A percentile compares a stretch with the other conserved stretches of the same genome.
Conservation (phyloP, 2,797 vertebrate species). For the Myotis daubentonii region DNA sequence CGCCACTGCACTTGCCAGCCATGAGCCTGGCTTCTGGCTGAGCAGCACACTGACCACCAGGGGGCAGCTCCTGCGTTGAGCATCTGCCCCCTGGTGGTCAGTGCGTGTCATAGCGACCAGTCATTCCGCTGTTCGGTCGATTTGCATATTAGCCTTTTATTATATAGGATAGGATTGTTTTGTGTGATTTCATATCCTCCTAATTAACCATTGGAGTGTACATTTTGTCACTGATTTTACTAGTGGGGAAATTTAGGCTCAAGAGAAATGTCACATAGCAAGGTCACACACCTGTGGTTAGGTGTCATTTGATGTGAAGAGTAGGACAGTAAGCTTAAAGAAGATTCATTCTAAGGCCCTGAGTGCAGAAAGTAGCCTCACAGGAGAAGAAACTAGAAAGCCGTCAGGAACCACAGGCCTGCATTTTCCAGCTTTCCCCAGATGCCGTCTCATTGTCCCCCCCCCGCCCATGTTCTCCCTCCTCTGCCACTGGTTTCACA, state of each 20-base stretch:
- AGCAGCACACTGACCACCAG: too few species aligned
- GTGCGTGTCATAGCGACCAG: too few species aligned
- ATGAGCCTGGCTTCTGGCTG: too few species aligned
- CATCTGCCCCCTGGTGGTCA: too few species aligned
- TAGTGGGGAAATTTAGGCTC: not conserved
- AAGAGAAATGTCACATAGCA: not conserved
- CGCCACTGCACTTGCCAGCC: too few species aligned
- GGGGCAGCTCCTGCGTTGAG: too few species aligned
- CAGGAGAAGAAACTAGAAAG: not conserved
- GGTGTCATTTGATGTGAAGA: not conserved
- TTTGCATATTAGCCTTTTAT: too few species aligned
- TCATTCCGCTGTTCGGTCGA: too few species aligned
- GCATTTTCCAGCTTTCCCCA: fast-evolving
- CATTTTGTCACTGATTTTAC: not conserved
- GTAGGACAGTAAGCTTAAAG: not conserved
- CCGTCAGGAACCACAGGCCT: fast-evolving
- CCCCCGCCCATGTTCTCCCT: too few species aligned
- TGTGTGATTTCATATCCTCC: not conserved
- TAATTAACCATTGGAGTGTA: not conserved
- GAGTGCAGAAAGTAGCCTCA: not conserved
- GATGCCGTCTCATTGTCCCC: fast-evolving
- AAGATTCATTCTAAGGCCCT: too few species aligned
- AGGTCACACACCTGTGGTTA: not conserved
- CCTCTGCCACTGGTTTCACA: not conserved
- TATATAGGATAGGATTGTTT: not conserved